Evolutionary conservation across 2,797 vertebrate species (phyloP), one percentile per base, ranked within the genome.

Genomic region (Alosa sapidissima): DNA sequence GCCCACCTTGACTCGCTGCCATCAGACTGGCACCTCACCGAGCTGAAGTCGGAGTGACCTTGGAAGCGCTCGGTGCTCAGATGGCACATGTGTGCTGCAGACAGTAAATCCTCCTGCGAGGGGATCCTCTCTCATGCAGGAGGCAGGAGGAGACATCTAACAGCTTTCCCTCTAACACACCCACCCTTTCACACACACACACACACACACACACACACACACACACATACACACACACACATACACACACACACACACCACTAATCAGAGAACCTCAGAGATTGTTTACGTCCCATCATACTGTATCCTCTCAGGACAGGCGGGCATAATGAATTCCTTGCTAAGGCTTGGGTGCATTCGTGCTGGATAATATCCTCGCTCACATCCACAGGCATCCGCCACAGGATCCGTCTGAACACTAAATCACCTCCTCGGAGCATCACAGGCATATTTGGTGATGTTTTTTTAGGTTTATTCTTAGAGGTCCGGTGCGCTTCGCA

Each of bases 11-110:
- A 89, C 81, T 54, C 48, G 3, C 48, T 33, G 47, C n/a, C 82
- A 1, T 1, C 6, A 2, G 2, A 2, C n/a, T n/a, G 81, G 28
- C 55, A 51, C 36, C 83, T 85, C 49, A 68, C 24, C 14, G 58
- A 33, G 48, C 58, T 88, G 78, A 82, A 89, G 84, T 72, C 24
- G 48, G 21, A 41, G 86, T 89, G 92, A 90, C 91, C 90, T 92
- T 92, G 90, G 81, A 81, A 82, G 47, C 55, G 21, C 72, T 78
- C 41, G 16, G 41, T 7, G 14, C 33, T 75, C 19, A 45, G 14
- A 78, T 75, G 36, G 33, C 36, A 45, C 16, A 9, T 33, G 68
- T 75, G 65, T 21, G 62, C 3, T 28, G 24, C 62, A 68, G 62
- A 65, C 24, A 10, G 36, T 45, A 78, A 45, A 78, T 45, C 68